Conservation (phyloP, 2,113 vertebrate genomes). For the Thalassoma bifasciatum region DNA sequence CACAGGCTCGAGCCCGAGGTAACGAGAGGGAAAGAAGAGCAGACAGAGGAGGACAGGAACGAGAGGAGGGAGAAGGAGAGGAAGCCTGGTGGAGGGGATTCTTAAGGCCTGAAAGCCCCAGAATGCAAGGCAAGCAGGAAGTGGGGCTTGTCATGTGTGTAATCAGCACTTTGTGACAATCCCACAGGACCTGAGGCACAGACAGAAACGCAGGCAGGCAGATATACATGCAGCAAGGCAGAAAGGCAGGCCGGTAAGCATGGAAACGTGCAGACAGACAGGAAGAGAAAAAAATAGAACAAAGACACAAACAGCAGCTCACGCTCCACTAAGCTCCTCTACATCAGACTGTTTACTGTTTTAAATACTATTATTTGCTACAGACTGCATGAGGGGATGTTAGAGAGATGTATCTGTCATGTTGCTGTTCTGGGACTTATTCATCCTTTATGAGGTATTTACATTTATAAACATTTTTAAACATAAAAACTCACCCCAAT, state of each 20-base stretch:
- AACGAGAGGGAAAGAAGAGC: slow-evolving; percentile 54
- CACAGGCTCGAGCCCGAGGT: slow-evolving; percentile 56
- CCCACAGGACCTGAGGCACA: slow-evolving; percentile 70
- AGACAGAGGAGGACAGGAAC: slow-evolving; percentile 56
- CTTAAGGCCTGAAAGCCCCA: slow-evolving; percentile 76
- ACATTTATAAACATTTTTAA: not conserved
- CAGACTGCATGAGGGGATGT: not conserved
- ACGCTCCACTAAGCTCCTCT: slow-evolving; percentile 15
- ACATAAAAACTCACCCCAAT: not conserved
- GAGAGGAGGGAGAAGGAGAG: slow-evolving; percentile 62
- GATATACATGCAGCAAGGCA: slow-evolving; percentile 59
- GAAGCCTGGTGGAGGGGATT: slow-evolving; percentile 74
- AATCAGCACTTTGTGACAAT: slow-evolving; percentile 84
- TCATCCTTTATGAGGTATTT: not conserved
- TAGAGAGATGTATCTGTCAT: slow-evolving; percentile 4
- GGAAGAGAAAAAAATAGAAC: slow-evolving; percentile 35
- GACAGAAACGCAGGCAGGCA: slow-evolving; percentile 69
- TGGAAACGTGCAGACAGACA: slow-evolving; percentile 47
- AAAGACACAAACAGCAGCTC: slow-evolving; percentile 29
- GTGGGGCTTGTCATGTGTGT: slow-evolving; percentile 80
- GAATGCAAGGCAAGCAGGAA: slow-evolving; percentile 85
- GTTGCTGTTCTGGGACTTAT: not conserved
- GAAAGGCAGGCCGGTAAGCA: slow-evolving; percentile 48
- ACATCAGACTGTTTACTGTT: slow-evolving; percentile 24
- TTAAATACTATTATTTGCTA: slow-evolving; percentile 6